A percentile compares a stretch with the other conserved stretches of the same genome.
Evolutionary conservation across 1,140 invertebrate genomes (phyloP).

Genomic region (Drosophila murphyi): DNA sequence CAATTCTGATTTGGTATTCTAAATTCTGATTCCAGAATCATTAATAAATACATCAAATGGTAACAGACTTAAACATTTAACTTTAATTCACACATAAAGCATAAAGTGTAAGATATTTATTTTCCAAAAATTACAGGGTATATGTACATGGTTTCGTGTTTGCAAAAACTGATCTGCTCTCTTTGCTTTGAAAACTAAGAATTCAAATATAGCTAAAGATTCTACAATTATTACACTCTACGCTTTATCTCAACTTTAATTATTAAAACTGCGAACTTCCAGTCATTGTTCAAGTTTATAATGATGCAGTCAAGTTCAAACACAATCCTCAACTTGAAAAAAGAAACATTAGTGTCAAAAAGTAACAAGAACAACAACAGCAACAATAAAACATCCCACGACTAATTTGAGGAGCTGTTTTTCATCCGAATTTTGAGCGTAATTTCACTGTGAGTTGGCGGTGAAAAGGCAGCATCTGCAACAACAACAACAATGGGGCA

Average conservation of each 20-base stretch:
- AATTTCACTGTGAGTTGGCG: slow-evolving; percentile 44
- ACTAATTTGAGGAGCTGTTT: slow-evolving; percentile 14
- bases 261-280: neutral
- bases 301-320: slow-evolving; percentile 19
- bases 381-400: slow-evolving; percentile 27
- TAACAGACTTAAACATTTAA: too few relatives aligned
- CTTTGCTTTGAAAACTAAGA: too few relatives aligned
- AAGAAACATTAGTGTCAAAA: slow-evolving; percentile 18
- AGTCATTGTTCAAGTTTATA: slow-evolving; percentile 10
- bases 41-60: too few relatives aligned
- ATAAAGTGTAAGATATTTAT: too few relatives aligned
- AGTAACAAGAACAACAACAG: neutral
- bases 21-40: too few relatives aligned
- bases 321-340: slow-evolving; percentile 13
- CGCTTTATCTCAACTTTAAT: neutral
- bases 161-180: too few relatives aligned
- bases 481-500: too few relatives aligned
- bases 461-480: slow-evolving; percentile 9
- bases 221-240: neutral
- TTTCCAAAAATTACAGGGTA: too few relatives aligned
- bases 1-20: too few relatives aligned
- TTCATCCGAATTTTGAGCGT: slow-evolving; percentile 18
- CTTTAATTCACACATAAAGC: too few relatives aligned
- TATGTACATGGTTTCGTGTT: too few relatives aligned
- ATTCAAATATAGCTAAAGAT: neutral